Conservation (phyloP, 1,140 invertebrate genomes). For the Sipha flava region DNA sequence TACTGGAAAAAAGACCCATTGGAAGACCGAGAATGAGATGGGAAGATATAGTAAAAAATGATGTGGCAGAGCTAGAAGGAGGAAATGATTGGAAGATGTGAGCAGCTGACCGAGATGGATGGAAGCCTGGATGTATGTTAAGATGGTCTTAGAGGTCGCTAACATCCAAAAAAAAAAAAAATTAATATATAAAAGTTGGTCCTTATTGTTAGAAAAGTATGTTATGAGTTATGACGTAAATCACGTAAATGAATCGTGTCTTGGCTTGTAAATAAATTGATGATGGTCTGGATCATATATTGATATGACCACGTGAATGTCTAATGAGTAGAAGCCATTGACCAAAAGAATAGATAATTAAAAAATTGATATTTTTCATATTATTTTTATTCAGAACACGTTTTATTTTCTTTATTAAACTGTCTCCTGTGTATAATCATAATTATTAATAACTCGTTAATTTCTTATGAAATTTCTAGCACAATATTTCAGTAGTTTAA, state of each 20-base stretch:
- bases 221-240: constrained; percentile 6
- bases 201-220: background rate
- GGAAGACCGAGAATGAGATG: too few relatives aligned
- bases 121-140: too few relatives aligned
- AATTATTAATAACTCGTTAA: background rate
- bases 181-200: background rate
- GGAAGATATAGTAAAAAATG: too few relatives aligned
- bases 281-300: background rate
- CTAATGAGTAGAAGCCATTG: background rate
- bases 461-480: background rate
- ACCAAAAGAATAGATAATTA: background rate
- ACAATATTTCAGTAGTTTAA: too few relatives aligned
- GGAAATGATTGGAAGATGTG: too few relatives aligned
- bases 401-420: background rate
- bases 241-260: constrained; percentile 20
- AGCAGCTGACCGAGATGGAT: too few relatives aligned
- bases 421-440: background rate
- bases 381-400: constrained; percentile 1
- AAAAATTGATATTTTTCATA: background rate
- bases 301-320: background rate
- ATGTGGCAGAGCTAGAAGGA: too few relatives aligned
- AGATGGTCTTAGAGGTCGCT: too few relatives aligned
- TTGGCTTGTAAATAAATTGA: background rate
- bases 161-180: too few relatives aligned
- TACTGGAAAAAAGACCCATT: too few relatives aligned